These are phyloP conservation scores for Zoroaster sp. DNA, from an alignment of 53 echinoderm and acorn worm species.

Conservation along the genomic window DNA sequence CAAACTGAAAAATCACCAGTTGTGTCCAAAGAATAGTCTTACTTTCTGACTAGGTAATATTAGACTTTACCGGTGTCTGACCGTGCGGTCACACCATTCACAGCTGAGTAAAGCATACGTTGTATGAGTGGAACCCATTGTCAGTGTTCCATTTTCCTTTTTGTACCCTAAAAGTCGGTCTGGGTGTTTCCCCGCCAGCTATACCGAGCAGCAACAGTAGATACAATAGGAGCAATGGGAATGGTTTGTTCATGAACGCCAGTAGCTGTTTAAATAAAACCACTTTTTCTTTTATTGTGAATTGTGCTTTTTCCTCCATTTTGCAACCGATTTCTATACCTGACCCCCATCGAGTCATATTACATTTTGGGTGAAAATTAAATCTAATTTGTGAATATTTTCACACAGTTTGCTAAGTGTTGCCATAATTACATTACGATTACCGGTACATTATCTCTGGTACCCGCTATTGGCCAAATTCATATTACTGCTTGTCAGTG, in stretches of 20 bases:
- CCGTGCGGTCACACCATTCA: slow-evolving; percentile 9
- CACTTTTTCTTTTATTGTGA: not conserved
- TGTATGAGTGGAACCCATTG: slow-evolving; percentile 3
- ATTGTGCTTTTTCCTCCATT: not conserved
- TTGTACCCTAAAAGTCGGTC: not conserved
- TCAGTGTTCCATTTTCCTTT: slow-evolving; percentile 6
- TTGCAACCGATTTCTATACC: no score
- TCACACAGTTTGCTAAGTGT: no score
- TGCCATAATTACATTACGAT: no score
- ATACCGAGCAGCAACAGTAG: not conserved
- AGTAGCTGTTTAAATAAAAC: not conserved
- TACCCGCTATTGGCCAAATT: no score
- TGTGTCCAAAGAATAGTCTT: no score
- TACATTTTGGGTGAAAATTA: no score
- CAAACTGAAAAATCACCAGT: no score
- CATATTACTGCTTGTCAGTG: no score
- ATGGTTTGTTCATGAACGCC: not conserved
- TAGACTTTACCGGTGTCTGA: slow-evolving; percentile 18
- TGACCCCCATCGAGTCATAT: no score
- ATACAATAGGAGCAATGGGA: not conserved
- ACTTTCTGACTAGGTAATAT: not conserved
- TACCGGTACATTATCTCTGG: no score
- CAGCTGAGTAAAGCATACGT: not conserved
- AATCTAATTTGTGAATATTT: no score
- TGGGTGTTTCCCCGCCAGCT: not conserved